A percentile compares a stretch with the other conserved stretches of the same genome.
Conservation (phyloP, 1,140 invertebrate genomes). For the Sitobion miscanthi region DNA sequence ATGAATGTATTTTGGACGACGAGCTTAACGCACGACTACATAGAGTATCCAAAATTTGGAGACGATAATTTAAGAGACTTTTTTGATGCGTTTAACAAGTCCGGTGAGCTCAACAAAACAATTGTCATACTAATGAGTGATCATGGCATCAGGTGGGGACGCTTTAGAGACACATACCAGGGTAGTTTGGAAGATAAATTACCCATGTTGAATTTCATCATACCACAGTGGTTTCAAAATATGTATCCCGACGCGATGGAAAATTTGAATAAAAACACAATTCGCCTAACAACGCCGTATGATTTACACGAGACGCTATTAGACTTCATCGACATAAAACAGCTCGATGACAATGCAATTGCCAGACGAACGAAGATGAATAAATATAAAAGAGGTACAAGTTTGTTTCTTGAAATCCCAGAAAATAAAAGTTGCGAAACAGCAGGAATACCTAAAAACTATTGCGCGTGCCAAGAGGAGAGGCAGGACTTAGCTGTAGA, state of each 20-base stretch:
- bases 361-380: slow-evolving; percentile 61
- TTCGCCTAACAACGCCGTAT: slow-evolving; percentile 68
- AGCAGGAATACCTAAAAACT: slow-evolving; percentile 65
- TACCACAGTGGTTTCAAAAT: slow-evolving; percentile 69
- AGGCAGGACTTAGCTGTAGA: slow-evolving; percentile 48
- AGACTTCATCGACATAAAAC: slow-evolving; percentile 65
- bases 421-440: slow-evolving; percentile 63
- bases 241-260: slow-evolving; percentile 65
- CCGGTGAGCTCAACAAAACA: slow-evolving; percentile 64
- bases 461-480: slow-evolving; percentile 64
- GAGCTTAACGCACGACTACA: slow-evolving; percentile 66
- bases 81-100: slow-evolving; percentile 60
- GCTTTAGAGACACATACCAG: slow-evolving; percentile 69
- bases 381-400: slow-evolving; percentile 64
- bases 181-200: slow-evolving; percentile 74
- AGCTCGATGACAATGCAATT: slow-evolving; percentile 62
- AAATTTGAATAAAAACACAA: slow-evolving; percentile 67
- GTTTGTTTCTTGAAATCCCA: slow-evolving; percentile 61
- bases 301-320: slow-evolving; percentile 72
- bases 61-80: slow-evolving; percentile 66
- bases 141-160: slow-evolving; percentile 70
- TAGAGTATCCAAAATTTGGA: slow-evolving; percentile 64
- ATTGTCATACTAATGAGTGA: slow-evolving; percentile 66
- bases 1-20: slow-evolving; percentile 66
- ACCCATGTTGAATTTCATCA: slow-evolving; percentile 70